Conservation (phyloP, 2,797 vertebrate species). For the Gila robusta region DNA sequence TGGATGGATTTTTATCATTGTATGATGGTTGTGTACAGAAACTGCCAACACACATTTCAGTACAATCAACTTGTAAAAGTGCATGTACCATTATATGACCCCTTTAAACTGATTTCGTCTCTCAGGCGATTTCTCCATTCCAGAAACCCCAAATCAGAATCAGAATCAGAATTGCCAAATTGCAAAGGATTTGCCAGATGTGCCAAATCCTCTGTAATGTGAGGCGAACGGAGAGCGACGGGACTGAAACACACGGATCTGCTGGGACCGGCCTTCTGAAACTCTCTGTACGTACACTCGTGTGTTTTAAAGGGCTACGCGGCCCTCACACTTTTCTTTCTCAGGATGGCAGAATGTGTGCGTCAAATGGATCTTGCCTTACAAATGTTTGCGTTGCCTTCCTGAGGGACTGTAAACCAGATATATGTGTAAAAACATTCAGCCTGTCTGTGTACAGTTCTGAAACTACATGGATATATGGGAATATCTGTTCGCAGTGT, state of each 20-base stretch:
- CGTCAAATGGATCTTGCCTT: slow-evolving; percentile 88
- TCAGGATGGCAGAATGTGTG: slow-evolving; percentile 58
- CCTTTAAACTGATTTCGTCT: no score
- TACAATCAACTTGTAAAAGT: no score
- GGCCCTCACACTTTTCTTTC: slow-evolving; percentile 48
- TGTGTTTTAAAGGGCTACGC: slow-evolving; percentile 60
- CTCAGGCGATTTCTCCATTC: no score
- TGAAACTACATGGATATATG: slow-evolving; percentile 41
- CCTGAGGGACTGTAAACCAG: slow-evolving; percentile 79
- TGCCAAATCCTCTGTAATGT: background rate
- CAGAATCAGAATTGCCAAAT: no score
- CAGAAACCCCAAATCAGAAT: no score
- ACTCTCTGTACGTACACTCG: slow-evolving; percentile 54
- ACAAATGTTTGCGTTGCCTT: slow-evolving; percentile 91
- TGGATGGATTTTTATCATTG: no score
- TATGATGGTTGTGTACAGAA: no score
- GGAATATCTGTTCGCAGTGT: slow-evolving; percentile 17
- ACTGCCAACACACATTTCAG: no score
- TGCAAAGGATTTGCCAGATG: no score
- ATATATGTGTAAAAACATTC: slow-evolving; percentile 65
- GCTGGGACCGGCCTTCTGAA: background rate
- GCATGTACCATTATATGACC: no score
- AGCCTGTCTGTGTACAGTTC: slow-evolving; percentile 26
- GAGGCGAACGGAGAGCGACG: background rate
- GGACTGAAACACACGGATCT: background rate